Evolutionary conservation across 2,888 invertebrate genomes (phyloP).

Genomic region (Bimastos eiseni): DNA sequence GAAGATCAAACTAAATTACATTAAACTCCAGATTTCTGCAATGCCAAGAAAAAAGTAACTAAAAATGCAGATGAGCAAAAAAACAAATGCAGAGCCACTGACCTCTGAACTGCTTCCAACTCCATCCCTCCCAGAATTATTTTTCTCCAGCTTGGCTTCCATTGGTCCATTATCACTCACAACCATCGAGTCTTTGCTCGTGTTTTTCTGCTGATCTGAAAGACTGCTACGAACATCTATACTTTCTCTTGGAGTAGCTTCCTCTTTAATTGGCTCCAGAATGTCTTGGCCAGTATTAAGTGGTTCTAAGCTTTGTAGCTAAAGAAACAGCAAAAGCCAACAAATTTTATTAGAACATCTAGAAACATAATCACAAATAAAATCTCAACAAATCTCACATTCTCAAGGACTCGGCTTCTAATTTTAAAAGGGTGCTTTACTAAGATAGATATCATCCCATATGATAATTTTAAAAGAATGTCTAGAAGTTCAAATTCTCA

Average conservation of each 20-base stretch:
- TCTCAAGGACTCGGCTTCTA: background rate
- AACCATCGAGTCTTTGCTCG: background rate
- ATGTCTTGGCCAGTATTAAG: constrained; percentile 40
- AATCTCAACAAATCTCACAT: background rate
- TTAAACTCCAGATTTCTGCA: background rate
- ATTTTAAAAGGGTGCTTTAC: background rate
- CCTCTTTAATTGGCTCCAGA: constrained; percentile 44
- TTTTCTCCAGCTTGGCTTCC: background rate
- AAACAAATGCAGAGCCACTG: background rate
- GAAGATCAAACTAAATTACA: background rate
- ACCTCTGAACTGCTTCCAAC: constrained; percentile 6
- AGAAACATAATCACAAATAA: background rate
- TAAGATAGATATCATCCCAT: background rate
- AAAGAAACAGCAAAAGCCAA: background rate
- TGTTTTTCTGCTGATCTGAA: background rate
- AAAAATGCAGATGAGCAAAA: background rate
- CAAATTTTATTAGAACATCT: background rate
- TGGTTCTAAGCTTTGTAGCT: constrained; percentile 39
- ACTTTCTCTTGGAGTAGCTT: constrained; percentile 28
- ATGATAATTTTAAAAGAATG: background rate
- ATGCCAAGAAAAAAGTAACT: background rate
- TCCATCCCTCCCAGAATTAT: constrained; percentile 13
- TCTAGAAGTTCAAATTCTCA: background rate
- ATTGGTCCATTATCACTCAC: background rate
- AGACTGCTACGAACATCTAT: background rate